Base-by-base conservation (phyloP, 2,113 vertebrate species). In the Lophochroa leadbeateri region DNA sequence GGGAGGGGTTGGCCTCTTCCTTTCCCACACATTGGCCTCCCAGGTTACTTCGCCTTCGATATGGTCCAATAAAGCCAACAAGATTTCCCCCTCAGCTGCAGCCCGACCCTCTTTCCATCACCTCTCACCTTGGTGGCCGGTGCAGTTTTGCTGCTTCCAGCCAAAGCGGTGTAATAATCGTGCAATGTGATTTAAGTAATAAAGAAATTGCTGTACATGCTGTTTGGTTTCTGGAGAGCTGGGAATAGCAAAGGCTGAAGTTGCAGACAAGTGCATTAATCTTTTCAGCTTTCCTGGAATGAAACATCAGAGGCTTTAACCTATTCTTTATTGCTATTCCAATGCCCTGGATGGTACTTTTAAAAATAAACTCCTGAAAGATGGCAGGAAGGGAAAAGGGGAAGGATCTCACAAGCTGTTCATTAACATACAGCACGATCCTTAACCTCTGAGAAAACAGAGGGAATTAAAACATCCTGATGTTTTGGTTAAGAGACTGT, bases 261-360 rank as follows among this genome's bases (percentile, higher is more conserved):
- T 76, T 88, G 53, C 94, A 97, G 92, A 96, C 95, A 94, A 65
- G 69, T 74, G 72, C 95, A 94, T 96, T 94, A 93, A 92, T 97
- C 95, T 97, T 93, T 35, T 61, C 88, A 78, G 88, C 80, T 94
- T 96, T 96, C 90, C 85, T 94, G 72, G 63, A 94, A 94, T 85
- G 92, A 96, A 95, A 93, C 92, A 94, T 95, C 92, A 90, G 86
- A 94, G 85, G 58, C 60, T 94, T 90, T 95, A 92, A 96, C 90
- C 94, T 96, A 7, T 92, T 97, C 93, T 97, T 96, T 97, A 97
- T 96, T 97, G 96, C 95, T 96, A 77, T 96, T 92, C 85, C 96
- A 95, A 72, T 88, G 91, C 91, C 90, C 96, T 89, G 88, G 92
- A 77, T 95, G 86, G 94, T 95, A 55, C 86, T 95, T 97, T 93